A percentile compares a stretch with the other conserved stretches of the same genome.
phyloP scores from a whole-genome alignment of 2,797 vertebrate genomes.

The Gymnopithys bicolor region DNA sequence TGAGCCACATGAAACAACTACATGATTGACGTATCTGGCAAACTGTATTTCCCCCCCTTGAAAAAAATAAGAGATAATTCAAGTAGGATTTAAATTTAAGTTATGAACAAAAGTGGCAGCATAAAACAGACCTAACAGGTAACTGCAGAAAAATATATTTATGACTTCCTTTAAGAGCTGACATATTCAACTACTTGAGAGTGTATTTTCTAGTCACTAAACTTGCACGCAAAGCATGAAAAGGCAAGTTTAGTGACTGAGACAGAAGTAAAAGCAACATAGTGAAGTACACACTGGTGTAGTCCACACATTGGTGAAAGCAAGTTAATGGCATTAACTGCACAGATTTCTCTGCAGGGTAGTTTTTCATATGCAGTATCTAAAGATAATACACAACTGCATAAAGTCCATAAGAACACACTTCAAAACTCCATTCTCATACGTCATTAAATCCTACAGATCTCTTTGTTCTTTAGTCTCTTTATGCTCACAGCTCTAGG shows the following conservation, averaged over 20 bases:
- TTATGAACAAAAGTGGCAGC: not conserved
- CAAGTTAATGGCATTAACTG: not conserved
- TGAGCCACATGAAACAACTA: not conserved
- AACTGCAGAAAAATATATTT: not conserved
- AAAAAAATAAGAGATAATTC: not conserved
- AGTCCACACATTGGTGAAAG: rapidly evolving
- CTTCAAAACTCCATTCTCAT: not conserved
- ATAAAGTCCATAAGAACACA: not conserved
- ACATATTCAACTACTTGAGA: not conserved
- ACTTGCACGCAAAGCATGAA: not conserved
- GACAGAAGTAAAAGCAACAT: not conserved
- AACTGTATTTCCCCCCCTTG: not conserved
- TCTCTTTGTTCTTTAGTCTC: not conserved
- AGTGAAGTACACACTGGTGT: not conserved
- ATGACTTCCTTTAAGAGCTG: not conserved
- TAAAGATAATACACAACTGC: not conserved
- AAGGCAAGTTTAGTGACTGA: not conserved
- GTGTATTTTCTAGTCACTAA: rapidly evolving
- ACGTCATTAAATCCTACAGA: not conserved
- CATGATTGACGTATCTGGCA: not conserved
- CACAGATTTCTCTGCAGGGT: not conserved
- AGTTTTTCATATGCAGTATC: not conserved
- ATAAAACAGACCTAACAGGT: not conserved
- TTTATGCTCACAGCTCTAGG: not conserved
- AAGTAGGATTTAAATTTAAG: not conserved